Evolutionary conservation across 2,797 vertebrate genomes (phyloP), one percentile per base, ranked within the genome.

Genomic region (Thaleichthys pacificus): DNA sequence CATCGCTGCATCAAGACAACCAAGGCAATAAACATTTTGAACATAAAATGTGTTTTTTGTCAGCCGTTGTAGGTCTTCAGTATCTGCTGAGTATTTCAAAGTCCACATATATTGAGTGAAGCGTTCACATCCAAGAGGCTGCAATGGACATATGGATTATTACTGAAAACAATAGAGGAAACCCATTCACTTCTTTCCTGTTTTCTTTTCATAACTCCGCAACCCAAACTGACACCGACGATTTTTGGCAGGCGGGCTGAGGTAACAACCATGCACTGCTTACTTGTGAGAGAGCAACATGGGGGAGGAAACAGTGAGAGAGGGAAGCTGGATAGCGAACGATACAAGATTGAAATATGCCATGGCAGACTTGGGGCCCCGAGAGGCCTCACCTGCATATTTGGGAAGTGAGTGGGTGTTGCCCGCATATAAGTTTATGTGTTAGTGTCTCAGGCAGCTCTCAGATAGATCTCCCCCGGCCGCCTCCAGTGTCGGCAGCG

Each of bases 401-500:
- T 63, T 9, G 26, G 61, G 63, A 30, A 69, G 69, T 28, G 73
- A 79, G 81, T 79, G 72, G 78, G 76, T 81, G 84, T 78, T 47
- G 88, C 79, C 80, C 76, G 68, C 68, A 62, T 76, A 73, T 73
- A 73, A 72, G 68, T 82, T 78, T 58, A 75, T 86, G 73, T 73
- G 84, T 78, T 78, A 70, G 69, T 82, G 81, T 83, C 84, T 81
- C 82, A 74, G 80, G 80, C 76, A 58, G 68, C 42, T 38, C 75
- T 65, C 57, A 26, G n/a, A 61, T 47, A 76, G 80, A 69, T 71
- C n/a, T 47, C 61, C 69, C 24, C 61, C n/a, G 3, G 12, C 47
- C 8, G 61, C 56, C 63, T 83, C 84, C 21, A 38, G 84, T 77
- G 73, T 81, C 72, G 80, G 90, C 82, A 88, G 86, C 93, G 92